Percentiles rank a stretch among this genome's conserved stretches.
phyloP scores from a whole-genome alignment of 2,888 invertebrate species.

The Conchocele bisecta region DNA sequence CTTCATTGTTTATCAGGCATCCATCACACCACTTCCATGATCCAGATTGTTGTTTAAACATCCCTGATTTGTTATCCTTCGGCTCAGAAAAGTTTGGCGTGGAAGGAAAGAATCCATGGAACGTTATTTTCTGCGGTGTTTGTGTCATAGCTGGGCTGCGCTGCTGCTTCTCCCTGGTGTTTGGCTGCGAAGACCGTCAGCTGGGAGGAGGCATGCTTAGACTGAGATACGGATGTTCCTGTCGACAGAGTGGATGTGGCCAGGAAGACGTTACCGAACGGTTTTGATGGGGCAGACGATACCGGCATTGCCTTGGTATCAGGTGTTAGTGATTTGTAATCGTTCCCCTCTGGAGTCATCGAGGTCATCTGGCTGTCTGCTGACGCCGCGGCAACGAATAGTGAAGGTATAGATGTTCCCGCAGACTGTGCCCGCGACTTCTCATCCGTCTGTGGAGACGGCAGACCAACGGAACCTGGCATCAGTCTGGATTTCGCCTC shows the following conservation, averaged over 20 bases:
- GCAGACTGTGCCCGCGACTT: constrained; percentile 1
- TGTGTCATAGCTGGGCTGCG: background rate
- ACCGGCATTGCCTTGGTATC: too few relatives aligned
- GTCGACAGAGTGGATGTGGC: too few relatives aligned
- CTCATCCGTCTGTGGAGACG: constrained; percentile 9
- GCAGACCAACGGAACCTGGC: constrained; percentile 54
- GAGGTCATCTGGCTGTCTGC: too few relatives aligned
- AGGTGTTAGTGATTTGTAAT: too few relatives aligned
- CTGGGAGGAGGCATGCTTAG: constrained; percentile 40
- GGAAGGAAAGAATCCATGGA: constrained; percentile 89
- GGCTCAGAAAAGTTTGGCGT: constrained; percentile 85
- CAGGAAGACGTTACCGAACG: too few relatives aligned
- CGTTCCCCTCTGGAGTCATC: too few relatives aligned
- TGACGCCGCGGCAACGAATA: too few relatives aligned
- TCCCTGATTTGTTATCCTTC: constrained; percentile 62
- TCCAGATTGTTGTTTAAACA: constrained; percentile 85
- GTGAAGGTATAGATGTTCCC: too few relatives aligned
- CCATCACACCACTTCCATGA: constrained; percentile 88
- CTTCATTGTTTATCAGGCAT: constrained; percentile 86
- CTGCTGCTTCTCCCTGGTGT: constrained; percentile 27
- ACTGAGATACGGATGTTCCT: too few relatives aligned
- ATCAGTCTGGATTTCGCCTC: constrained; percentile 47
- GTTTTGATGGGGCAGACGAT: too few relatives aligned
- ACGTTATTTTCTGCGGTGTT: constrained; percentile 61
- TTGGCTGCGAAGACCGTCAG: constrained; percentile 51